phyloP scores from a whole-genome alignment of 2,888 invertebrate species.

The Eupithecia subfuscata region DNA sequence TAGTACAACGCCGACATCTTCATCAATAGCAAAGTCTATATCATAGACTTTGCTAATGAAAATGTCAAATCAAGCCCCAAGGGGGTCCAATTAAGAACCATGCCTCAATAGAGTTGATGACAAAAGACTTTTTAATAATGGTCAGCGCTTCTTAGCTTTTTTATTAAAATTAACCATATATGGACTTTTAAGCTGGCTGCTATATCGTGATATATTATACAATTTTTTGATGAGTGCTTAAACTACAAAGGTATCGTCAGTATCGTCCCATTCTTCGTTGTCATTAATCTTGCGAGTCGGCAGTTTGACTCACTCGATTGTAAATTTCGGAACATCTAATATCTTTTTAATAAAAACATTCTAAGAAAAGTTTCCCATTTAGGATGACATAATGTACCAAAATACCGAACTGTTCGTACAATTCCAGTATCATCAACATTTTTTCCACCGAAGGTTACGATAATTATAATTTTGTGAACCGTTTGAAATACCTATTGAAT shows the following conservation, averaged over 20 bases:
- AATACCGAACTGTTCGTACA: neutral
- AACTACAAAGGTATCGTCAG: too few relatives aligned
- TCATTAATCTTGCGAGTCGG: slow-evolving; percentile 10
- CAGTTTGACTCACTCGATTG: neutral
- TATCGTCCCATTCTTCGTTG: neutral
- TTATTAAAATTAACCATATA: neutral
- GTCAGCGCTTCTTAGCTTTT: neutral
- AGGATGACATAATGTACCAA: neutral
- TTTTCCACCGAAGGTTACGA: neutral
- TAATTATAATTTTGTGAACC: neutral
- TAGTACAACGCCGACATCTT: too few relatives aligned
- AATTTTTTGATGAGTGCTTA: too few relatives aligned
- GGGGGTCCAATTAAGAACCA: neutral
- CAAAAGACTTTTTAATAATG: neutral
- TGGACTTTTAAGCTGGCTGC: neutral
- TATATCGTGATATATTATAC: neutral
- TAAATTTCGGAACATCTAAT: slow-evolving; percentile 1
- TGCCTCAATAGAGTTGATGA: neutral
- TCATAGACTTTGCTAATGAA: neutral
- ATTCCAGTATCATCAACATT: neutral
- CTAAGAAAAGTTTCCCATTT: neutral
- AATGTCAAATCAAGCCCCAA: neutral
- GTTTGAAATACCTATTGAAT: slow-evolving; percentile 1
- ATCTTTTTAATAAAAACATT: neutral
- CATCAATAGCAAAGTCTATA: too few relatives aligned